These are phyloP conservation scores for Pissodes strobi DNA, from an alignment of 1,140 invertebrate species.

Conservation along the genomic window DNA sequence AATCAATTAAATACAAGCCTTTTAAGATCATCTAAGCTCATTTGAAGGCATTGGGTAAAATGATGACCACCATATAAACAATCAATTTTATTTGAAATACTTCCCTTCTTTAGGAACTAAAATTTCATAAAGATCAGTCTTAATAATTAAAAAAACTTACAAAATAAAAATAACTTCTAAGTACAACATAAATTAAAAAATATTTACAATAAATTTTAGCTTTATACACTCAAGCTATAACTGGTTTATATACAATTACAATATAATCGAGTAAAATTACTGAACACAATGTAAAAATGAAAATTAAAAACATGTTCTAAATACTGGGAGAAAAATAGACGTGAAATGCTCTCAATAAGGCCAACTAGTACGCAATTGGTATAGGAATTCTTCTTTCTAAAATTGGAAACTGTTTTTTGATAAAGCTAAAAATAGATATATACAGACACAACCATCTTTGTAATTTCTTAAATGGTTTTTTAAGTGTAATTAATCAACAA, in stretches of 20 bases:
- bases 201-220: constrained; percentile 49
- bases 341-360: no score
- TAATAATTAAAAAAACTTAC: constrained; percentile 53
- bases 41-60: no score
- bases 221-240: constrained; percentile 43
- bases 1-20: no score
- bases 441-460: no score
- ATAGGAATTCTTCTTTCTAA: no score
- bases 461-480: no score
- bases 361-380: no score
- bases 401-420: no score
- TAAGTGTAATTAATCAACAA: no score
- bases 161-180: constrained; percentile 50
- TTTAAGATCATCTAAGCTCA: no score
- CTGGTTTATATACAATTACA: constrained; percentile 22
- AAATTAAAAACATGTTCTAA: not conserved
- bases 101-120: constrained; percentile 53
- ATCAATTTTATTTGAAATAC: constrained; percentile 52
- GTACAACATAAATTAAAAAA: constrained; percentile 53
- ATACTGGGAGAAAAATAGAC: not conserved
- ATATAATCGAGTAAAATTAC: no score
- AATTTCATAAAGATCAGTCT: constrained; percentile 54
- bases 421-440: no score
- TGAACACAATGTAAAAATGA: not conserved
- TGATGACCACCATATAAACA: constrained; percentile 32